These are phyloP conservation scores for Sminthopsis crassicaudata DNA, from an alignment of 2,113 vertebrate species.

Conservation along the genomic window DNA sequence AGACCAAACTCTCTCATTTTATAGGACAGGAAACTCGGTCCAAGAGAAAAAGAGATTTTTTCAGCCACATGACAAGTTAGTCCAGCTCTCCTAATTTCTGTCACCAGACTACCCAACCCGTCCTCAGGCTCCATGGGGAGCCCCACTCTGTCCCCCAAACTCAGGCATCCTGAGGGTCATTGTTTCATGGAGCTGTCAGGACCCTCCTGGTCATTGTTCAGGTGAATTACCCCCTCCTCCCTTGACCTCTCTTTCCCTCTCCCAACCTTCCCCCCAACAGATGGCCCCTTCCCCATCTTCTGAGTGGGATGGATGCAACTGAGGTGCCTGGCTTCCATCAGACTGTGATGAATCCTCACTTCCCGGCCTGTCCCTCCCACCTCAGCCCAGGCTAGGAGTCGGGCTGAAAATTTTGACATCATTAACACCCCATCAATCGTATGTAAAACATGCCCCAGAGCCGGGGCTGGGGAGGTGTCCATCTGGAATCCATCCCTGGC, in stretches of 20 bases:
- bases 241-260: neutral
- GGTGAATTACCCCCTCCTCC: neutral
- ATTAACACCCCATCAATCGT: conserved; percentile 76
- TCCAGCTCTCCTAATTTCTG: neutral
- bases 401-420: conserved; percentile 73
- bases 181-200: neutral
- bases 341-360: conserved; percentile 35
- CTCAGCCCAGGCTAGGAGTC: conserved; percentile 29
- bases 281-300: neutral
- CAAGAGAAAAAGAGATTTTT: neutral
- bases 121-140: neutral
- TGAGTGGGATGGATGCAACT: neutral
- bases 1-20: neutral
- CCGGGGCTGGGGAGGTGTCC: conserved; percentile 32
- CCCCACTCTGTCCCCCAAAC: neutral
- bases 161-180: neutral
- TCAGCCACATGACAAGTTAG: neutral
- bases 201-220: neutral
- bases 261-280: neutral
- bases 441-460: conserved; percentile 61
- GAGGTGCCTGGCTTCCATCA: conserved; percentile 3
- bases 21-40: neutral
- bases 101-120: neutral
- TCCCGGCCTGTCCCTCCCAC: conserved; percentile 21
- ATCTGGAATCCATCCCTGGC: conserved; percentile 77